These are phyloP conservation scores for Fratercula arctica DNA, from an alignment of 2,797 vertebrate genomes.

Conservation along the genomic window DNA sequence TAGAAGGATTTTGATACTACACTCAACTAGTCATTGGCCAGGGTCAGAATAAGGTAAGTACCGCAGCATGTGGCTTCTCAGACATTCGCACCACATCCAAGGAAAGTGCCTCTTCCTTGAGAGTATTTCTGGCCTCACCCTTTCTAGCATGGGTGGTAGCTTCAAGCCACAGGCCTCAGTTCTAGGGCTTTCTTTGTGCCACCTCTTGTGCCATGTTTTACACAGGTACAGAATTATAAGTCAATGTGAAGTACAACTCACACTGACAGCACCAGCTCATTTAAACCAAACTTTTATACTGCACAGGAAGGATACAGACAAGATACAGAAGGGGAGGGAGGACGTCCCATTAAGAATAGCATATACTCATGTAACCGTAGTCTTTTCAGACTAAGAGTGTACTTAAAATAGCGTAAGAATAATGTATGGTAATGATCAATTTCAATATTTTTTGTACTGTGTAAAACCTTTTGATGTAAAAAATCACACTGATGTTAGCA, in stretches of 20 bases:
- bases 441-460: background rate
- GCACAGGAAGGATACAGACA: background rate
- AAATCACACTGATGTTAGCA: background rate
- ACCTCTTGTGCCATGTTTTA: background rate
- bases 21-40: background rate
- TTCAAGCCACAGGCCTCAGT: background rate
- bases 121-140: background rate
- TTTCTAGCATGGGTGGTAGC: background rate
- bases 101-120: background rate
- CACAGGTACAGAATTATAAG: background rate
- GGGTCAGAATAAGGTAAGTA: background rate
- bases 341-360: background rate
- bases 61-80: background rate
- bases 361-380: background rate
- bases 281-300: background rate
- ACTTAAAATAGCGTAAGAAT: background rate
- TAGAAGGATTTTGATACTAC: background rate
- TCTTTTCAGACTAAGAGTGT: background rate
- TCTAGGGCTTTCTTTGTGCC: background rate
- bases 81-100: background rate
- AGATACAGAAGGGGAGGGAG: background rate
- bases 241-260: background rate
- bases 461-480: background rate
- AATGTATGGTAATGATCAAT: background rate
- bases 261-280: background rate